These are phyloP conservation scores for Hycleus cichorii DNA, from an alignment of 1,140 invertebrate genomes.

Conservation along the genomic window DNA sequence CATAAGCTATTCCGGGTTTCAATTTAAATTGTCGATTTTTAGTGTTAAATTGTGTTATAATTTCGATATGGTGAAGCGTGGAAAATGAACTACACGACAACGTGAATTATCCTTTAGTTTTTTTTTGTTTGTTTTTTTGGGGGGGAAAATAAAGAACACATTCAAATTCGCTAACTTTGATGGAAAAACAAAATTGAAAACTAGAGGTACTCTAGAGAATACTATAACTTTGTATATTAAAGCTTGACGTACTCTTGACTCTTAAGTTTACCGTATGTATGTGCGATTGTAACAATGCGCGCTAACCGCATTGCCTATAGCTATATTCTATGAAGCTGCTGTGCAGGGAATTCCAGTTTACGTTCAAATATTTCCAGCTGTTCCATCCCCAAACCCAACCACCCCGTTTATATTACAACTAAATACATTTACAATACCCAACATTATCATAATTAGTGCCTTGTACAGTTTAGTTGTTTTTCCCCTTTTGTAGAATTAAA, in stretches of 20 bases:
- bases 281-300: slow-evolving; percentile 23
- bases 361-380: slow-evolving; percentile 25
- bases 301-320: slow-evolving; percentile 25
- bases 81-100: too few relatives aligned
- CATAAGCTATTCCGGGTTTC: not conserved
- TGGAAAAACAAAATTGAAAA: too few relatives aligned
- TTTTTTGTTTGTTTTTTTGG: too few relatives aligned
- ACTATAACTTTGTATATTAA: slow-evolving; percentile 4
- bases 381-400: slow-evolving; percentile 7
- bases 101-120: too few relatives aligned
- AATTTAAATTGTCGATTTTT: too few relatives aligned
- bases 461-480: too few relatives aligned
- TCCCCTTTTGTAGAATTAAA: too few relatives aligned
- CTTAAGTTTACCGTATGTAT: slow-evolving; percentile 17
- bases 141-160: too few relatives aligned
- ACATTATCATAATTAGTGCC: not conserved
- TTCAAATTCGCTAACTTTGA: too few relatives aligned
- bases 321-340: slow-evolving; percentile 19
- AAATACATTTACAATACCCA: slow-evolving; percentile 6
- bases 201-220: too few relatives aligned
- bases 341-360: slow-evolving; percentile 18
- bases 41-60: too few relatives aligned
- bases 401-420: not conserved
- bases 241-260: slow-evolving; percentile 12
- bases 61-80: too few relatives aligned